Evolutionary conservation across 2,113 vertebrate species (phyloP).

Genomic region (Marcusenius ussheri): DNA sequence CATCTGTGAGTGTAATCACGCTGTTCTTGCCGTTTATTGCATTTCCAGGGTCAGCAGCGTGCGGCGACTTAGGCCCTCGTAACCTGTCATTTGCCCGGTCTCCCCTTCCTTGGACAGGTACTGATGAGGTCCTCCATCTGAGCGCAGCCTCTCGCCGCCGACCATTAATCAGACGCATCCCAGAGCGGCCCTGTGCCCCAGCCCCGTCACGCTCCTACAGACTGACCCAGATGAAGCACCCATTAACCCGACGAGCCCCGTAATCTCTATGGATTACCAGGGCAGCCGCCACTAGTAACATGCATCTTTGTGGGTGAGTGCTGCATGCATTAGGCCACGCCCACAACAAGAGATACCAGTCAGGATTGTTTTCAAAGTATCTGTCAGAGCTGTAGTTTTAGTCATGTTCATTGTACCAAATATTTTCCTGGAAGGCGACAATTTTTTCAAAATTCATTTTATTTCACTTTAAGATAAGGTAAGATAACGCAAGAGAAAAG

Average conservation of each 20-base stretch:
- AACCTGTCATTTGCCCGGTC: background rate
- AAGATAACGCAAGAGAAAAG: background rate
- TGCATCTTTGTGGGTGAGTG: constrained; percentile 39
- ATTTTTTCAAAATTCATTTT: background rate
- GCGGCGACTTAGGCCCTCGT: background rate
- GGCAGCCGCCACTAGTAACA: constrained; percentile 29
- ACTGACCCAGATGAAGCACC: constrained; percentile 55
- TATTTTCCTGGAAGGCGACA: background rate
- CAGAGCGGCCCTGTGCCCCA: constrained; percentile 27
- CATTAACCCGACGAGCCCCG: constrained; percentile 44
- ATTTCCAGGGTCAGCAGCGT: background rate
- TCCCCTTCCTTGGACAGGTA: constrained; percentile 19
- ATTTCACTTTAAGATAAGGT: background rate
- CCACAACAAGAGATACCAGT: background rate
- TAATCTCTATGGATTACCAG: constrained; percentile 39
- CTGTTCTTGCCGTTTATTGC: background rate
- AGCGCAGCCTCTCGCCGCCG: constrained; percentile 36
- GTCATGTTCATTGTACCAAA: background rate
- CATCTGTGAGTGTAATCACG: background rate
- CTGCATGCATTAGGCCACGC: constrained; percentile 26
- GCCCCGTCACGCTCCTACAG: constrained; percentile 36
- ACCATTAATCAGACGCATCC: constrained; percentile 49
- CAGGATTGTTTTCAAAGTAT: background rate
- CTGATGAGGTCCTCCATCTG: constrained; percentile 35
- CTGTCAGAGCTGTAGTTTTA: background rate